Conservation (phyloP, 2,113 vertebrate genomes). For the Otis tarda region DNA sequence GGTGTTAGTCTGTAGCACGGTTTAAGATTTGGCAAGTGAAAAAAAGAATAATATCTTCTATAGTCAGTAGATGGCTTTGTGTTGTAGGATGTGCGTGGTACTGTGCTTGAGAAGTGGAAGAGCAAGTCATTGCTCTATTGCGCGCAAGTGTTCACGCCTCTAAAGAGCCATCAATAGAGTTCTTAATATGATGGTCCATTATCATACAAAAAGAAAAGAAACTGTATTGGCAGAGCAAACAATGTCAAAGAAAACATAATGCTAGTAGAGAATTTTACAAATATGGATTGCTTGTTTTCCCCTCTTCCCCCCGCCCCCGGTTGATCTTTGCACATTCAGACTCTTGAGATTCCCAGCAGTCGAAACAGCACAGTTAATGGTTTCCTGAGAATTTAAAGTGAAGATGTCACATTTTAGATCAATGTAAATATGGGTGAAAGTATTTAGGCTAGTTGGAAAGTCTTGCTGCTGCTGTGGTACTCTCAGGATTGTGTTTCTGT, state of each 20-base stretch:
- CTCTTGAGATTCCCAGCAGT: not conserved
- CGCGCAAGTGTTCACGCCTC: not conserved
- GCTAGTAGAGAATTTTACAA: not conserved
- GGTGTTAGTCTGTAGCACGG: not conserved
- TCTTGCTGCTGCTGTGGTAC: not conserved
- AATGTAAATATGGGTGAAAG: not conserved
- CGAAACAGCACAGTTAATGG: not conserved
- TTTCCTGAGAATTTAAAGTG: not conserved
- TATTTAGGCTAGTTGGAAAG: not conserved
- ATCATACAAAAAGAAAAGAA: not conserved
- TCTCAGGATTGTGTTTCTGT: not conserved
- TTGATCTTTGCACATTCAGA: not conserved
- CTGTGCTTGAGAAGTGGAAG: not conserved
- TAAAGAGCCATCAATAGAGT: not conserved
- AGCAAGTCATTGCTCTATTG: not conserved
- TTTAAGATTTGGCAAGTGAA: not conserved
- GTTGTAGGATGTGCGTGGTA: not conserved
- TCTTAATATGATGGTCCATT: not conserved
- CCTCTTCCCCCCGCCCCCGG: not conserved
- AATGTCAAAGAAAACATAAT: accelerated
- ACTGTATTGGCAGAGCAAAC: not conserved
- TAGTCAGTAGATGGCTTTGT: not conserved
- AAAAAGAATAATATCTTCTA: not conserved
- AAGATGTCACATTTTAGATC: not conserved
- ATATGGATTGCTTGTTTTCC: not conserved